These are phyloP conservation scores for Ceratothoa steindachneri DNA, from an alignment of 2,888 invertebrate genomes.

Conservation along the genomic window DNA sequence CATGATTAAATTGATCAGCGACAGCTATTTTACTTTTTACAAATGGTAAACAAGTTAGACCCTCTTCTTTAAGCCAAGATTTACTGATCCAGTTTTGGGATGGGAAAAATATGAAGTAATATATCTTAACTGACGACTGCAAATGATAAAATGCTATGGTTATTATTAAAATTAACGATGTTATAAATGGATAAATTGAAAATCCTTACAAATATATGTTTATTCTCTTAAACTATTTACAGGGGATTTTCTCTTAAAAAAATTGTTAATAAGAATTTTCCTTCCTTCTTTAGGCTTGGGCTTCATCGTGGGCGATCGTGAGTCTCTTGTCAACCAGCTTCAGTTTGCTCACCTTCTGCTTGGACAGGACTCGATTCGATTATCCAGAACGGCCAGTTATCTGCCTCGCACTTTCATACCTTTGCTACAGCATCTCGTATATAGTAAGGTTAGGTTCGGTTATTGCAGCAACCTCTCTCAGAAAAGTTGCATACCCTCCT, in stretches of 20 bases:
- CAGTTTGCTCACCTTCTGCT: constrained; percentile 84
- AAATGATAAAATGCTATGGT: too few relatives aligned
- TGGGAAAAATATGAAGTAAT: too few relatives aligned
- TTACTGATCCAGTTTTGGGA: too few relatives aligned
- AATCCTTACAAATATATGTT: neutral
- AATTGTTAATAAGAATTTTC: too few relatives aligned
- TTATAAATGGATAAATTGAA: too few relatives aligned
- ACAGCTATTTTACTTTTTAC: too few relatives aligned
- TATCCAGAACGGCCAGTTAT: constrained; percentile 98
- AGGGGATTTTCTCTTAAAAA: neutral
- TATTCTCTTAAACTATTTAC: neutral
- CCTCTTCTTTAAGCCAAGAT: too few relatives aligned
- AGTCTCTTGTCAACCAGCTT: constrained; percentile 88
- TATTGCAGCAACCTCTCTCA: neutral
- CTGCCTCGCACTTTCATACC: constrained; percentile 90
- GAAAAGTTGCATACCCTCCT: constrained; percentile 56
- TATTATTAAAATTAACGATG: too few relatives aligned
- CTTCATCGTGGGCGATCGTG: constrained; percentile 85
- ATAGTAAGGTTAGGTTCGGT: too few relatives aligned
- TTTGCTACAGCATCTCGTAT: constrained; percentile 90
- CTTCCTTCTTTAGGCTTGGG: constrained; percentile 62
- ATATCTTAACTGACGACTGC: too few relatives aligned
- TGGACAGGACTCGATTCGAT: constrained; percentile 89
- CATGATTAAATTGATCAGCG: too few relatives aligned
- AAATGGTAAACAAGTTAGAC: too few relatives aligned